Evolutionary conservation across 2,113 vertebrate species (phyloP).

Genomic region (Pardalotus punctatus): DNA sequence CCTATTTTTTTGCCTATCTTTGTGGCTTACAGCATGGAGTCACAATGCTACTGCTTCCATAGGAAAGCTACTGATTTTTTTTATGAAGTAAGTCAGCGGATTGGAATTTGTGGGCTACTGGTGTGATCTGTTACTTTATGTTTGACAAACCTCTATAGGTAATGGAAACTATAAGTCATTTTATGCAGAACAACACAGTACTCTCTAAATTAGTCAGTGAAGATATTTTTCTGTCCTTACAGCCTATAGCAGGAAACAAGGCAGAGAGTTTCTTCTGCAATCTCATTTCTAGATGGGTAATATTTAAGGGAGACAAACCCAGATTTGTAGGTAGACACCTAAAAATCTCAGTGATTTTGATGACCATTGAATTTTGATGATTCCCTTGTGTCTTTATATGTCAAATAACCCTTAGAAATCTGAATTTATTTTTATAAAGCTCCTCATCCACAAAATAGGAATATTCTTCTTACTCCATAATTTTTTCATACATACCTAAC

Average conservation of each 20-base stretch:
- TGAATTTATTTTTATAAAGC: background rate
- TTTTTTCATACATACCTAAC: background rate
- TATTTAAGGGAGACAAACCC: background rate
- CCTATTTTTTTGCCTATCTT: background rate
- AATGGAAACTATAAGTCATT: background rate
- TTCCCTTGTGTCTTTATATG: background rate
- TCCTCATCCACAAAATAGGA: background rate
- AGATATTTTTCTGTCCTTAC: background rate
- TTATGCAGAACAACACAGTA: background rate
- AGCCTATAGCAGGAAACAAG: background rate
- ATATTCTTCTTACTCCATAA: background rate
- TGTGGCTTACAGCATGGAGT: background rate
- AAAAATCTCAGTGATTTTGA: background rate
- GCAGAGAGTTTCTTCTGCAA: background rate
- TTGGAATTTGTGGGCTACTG: background rate
- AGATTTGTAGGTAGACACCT: background rate
- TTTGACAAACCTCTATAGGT: background rate
- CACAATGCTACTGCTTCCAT: background rate
- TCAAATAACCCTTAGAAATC: background rate
- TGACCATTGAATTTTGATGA: background rate
- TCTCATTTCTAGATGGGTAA: background rate
- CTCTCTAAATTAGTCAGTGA: background rate
- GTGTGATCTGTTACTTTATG: background rate
- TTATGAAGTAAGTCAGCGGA: background rate
- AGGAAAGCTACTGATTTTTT: background rate